phyloP scores from a whole-genome alignment of 1,140 invertebrate genomes.

The Bombus balteatus region DNA sequence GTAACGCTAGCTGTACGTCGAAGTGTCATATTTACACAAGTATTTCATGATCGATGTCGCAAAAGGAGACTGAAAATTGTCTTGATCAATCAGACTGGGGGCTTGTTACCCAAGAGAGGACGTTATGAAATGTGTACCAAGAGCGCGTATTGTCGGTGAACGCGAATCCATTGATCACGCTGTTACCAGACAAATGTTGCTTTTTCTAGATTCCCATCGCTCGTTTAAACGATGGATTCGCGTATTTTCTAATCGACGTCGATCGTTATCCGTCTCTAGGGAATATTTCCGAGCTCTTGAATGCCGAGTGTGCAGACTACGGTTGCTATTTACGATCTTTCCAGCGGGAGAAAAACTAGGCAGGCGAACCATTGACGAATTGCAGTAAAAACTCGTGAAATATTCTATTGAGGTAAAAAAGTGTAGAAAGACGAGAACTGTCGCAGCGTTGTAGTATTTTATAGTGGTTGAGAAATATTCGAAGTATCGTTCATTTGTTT shows the following conservation, averaged over 20 bases:
- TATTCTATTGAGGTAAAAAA: background rate
- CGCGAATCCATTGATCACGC: background rate
- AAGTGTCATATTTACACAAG: background rate
- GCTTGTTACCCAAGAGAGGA: background rate
- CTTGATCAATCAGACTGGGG: background rate
- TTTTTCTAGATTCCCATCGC: background rate
- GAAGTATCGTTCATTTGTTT: too few species aligned
- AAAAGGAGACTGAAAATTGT: background rate
- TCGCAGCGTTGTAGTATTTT: background rate
- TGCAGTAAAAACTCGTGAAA: background rate
- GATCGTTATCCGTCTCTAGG: slow-evolving; percentile 33
- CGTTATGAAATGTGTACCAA: slow-evolving; percentile 5
- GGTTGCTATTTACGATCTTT: background rate
- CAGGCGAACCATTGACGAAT: background rate
- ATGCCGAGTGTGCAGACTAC: background rate
- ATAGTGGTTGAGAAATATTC: background rate
- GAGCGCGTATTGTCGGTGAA: background rate
- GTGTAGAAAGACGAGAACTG: background rate
- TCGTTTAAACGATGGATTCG: background rate
- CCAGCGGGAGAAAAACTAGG: background rate
- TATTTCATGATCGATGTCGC: slow-evolving; percentile 11
- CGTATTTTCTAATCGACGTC: slow-evolving; percentile 49
- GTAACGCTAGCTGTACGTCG: background rate
- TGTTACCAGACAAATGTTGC: background rate
- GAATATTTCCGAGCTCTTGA: background rate